A percentile compares a stretch with the other conserved stretches of the same genome.
phyloP scores from a whole-genome alignment of 2,888 invertebrate genomes.

The Argyra leucocephala region DNA sequence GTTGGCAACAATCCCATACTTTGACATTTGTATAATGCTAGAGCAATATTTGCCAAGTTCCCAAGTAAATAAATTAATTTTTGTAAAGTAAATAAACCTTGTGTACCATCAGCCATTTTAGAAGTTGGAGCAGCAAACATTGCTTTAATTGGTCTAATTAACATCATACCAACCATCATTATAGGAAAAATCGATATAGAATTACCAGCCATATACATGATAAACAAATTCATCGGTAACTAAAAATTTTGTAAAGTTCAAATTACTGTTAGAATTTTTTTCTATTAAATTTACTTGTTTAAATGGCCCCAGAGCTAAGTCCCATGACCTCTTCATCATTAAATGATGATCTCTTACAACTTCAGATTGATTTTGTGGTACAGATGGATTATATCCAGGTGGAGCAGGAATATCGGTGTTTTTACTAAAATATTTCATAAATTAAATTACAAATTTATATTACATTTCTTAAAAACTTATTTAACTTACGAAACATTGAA shows the following conservation, averaged over 20 bases:
- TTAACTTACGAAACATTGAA: constrained; percentile 49
- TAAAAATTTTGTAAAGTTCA: constrained; percentile 22
- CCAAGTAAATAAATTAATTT: constrained; percentile 90
- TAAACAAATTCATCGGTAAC: constrained; percentile 96
- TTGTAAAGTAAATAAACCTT: constrained; percentile 79
- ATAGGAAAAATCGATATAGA: constrained; percentile 99
- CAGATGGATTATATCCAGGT: constrained; percentile 72
- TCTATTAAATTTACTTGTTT: constrained; percentile 57
- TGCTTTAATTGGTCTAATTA: constrained; percentile 91
- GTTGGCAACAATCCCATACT: constrained; percentile 95
- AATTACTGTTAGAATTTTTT: not conserved
- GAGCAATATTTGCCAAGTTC: constrained; percentile 78
- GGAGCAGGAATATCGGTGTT: constrained; percentile 60
- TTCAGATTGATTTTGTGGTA: constrained; percentile 64
- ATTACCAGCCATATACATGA: constrained; percentile 99
- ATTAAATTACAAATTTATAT: constrained; percentile 9
- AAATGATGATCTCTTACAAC: constrained; percentile 73
- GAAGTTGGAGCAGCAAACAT: constrained; percentile 85
- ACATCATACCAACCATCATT: constrained; percentile 99
- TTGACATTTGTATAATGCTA: constrained; percentile 95
- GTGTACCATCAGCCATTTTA: constrained; percentile 88
- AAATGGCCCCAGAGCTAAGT: constrained; percentile 85
- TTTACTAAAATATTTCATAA: constrained; percentile 29
- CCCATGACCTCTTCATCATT: constrained; percentile 93
- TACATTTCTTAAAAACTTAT: not conserved